These are phyloP conservation scores for Ephialtes manifestator DNA, from an alignment of 2,888 invertebrate species.

Conservation along the genomic window DNA sequence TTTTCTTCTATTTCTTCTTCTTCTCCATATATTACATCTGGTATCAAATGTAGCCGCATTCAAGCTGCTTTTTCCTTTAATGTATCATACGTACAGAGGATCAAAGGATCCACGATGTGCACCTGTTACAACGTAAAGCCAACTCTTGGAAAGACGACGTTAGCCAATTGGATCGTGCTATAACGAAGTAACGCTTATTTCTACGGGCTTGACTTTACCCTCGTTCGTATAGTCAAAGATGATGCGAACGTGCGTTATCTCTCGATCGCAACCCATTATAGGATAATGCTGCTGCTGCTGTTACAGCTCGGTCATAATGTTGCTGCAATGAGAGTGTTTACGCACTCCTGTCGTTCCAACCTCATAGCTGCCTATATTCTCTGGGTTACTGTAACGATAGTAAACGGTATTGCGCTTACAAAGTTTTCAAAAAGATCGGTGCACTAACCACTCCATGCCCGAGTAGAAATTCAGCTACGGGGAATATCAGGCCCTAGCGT, in stretches of 20 bases:
- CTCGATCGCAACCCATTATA: conserved; percentile 37
- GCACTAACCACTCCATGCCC: conserved; percentile 41
- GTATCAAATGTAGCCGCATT: neutral
- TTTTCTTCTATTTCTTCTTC: neutral
- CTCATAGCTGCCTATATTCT: neutral
- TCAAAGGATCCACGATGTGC: neutral
- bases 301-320: conserved; percentile 43
- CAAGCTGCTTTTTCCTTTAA: neutral
- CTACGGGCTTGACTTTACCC: conserved; percentile 8
- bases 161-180: conserved; percentile 51
- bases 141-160: conserved; percentile 19
- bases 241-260: conserved; percentile 48
- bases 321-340: conserved; percentile 57
- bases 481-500: too few relatives aligned
- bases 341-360: conserved; percentile 19
- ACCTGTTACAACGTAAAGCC: conserved; percentile 25
- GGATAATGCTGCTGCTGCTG: conserved; percentile 36
- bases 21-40: neutral
- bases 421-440: conserved; percentile 49
- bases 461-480: too few relatives aligned
- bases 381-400: neutral
- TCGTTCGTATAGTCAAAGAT: conserved; percentile 7
- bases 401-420: conserved; percentile 12
- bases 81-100: neutral
- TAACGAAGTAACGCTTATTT: conserved; percentile 58